Evolutionary conservation across 2,113 vertebrate species (phyloP).

Genomic region (Myotis davidii): DNA sequence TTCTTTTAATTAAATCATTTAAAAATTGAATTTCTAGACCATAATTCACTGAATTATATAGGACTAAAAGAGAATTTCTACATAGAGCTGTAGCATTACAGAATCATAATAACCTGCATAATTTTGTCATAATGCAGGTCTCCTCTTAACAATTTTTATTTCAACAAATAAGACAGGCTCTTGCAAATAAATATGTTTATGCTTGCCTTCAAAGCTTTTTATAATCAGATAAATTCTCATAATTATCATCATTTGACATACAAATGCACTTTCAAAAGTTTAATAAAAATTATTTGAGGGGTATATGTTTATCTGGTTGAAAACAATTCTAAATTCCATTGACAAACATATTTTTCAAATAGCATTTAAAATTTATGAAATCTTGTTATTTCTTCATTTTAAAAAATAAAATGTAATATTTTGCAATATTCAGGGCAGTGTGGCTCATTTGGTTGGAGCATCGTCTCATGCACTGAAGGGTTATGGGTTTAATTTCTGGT

Average conservation of each 20-base stretch:
- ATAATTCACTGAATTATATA: background rate
- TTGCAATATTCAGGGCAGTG: background rate
- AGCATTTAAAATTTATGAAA: background rate
- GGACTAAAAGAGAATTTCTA: background rate
- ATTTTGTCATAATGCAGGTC: background rate
- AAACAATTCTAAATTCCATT: background rate
- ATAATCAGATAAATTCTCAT: background rate
- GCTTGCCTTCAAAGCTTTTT: background rate
- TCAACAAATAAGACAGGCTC: background rate
- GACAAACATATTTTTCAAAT: background rate
- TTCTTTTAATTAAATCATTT: conserved; percentile 5
- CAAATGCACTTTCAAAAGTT: background rate
- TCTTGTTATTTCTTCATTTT: background rate
- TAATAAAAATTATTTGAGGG: background rate
- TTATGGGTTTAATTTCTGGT: background rate
- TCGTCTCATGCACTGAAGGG: background rate
- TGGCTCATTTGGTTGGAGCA: background rate
- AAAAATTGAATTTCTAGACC: background rate
- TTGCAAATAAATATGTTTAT: background rate
- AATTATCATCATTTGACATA: background rate
- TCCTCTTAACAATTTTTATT: background rate
- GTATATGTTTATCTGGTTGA: background rate
- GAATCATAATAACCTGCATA: background rate
- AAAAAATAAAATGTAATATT: background rate
- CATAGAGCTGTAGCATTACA: background rate